Conservation (phyloP, 2,113 vertebrate species). For the Nesospiza acunhae region DNA sequence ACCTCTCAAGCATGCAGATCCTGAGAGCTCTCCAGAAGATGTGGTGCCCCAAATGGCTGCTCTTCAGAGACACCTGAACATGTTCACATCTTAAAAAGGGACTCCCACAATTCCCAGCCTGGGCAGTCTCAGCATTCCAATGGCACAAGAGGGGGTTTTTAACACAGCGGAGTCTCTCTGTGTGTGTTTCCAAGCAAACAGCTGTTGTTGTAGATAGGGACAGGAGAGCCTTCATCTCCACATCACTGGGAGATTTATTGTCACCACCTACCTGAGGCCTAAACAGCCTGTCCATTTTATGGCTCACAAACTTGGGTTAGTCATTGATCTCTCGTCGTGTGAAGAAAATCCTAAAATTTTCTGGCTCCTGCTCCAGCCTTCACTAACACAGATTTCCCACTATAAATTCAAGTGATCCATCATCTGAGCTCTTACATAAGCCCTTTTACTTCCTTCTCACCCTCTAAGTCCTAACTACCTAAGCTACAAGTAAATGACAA, state of each 20-base stretch:
- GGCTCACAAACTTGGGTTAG: not conserved
- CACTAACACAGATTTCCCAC: not conserved
- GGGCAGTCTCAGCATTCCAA: not conserved
- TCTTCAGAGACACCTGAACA: not conserved
- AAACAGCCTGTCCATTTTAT: not conserved
- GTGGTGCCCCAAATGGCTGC: not conserved
- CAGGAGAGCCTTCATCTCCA: not conserved
- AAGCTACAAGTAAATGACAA: constrained; percentile 6
- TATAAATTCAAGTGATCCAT: not conserved
- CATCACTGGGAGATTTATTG: not conserved
- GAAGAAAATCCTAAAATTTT: not conserved
- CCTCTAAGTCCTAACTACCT: not conserved
- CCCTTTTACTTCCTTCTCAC: constrained; percentile 1
- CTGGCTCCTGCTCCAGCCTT: not conserved
- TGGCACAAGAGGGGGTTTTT: not conserved
- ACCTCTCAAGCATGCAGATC: not conserved
- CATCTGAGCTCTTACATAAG: not conserved
- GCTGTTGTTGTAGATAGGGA: not conserved
- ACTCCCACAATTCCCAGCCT: not conserved
- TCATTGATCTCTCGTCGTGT: not conserved
- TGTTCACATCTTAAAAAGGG: not conserved
- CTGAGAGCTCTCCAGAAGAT: not conserved
- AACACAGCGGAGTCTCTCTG: not conserved
- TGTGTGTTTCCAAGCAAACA: not conserved
- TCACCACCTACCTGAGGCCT: not conserved